phyloP scores from a whole-genome alignment of 2,888 invertebrate genomes.

The Tenthredo distinguenda region DNA sequence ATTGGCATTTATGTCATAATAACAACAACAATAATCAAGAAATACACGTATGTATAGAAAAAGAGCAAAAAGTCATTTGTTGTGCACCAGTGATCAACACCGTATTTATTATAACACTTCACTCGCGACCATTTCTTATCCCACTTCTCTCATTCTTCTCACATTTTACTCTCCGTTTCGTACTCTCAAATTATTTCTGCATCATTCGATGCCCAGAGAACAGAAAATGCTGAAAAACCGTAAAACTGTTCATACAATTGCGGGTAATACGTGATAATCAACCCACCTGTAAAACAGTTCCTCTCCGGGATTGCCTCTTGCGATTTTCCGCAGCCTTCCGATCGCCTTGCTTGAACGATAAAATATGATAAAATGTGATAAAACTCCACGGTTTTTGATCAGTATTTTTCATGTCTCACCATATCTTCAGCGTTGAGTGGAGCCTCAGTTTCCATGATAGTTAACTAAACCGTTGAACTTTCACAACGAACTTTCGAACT shows the following conservation, averaged over 20 bases:
- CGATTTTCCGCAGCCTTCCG: not conserved
- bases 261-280: not conserved
- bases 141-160: not conserved
- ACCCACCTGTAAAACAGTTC: not conserved
- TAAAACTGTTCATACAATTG: not conserved
- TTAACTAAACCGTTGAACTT: not conserved
- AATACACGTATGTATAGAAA: not conserved
- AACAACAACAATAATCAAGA: not conserved
- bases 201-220: not conserved
- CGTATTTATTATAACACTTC: not conserved
- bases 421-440: not conserved
- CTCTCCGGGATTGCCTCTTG: not conserved
- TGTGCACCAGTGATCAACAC: not conserved
- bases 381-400: not conserved
- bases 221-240: not conserved
- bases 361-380: not conserved
- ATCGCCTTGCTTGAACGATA: not conserved
- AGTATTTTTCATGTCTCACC: not conserved
- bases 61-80: not conserved
- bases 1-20: not conserved
- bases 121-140: not conserved
- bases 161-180: not conserved
- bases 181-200: not conserved
- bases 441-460: not conserved
- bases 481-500: not conserved